These are phyloP conservation scores for Bothrops jararaca DNA, from an alignment of 2,113 vertebrate species.

Conservation along the genomic window DNA sequence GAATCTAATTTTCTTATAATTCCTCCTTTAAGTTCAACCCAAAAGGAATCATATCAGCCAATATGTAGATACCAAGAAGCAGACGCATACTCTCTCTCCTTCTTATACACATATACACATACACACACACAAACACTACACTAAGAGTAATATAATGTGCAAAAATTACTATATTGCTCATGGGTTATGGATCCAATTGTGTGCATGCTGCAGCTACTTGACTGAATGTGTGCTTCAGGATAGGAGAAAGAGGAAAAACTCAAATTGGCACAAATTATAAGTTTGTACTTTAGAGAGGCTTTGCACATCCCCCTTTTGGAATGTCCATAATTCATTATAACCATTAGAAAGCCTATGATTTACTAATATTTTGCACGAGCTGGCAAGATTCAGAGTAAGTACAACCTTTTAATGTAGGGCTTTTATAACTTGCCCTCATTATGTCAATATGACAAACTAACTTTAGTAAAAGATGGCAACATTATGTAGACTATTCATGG, in stretches of 20 bases:
- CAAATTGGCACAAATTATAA: background rate
- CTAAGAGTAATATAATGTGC: accelerated
- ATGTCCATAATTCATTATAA: slow-evolving; percentile 28
- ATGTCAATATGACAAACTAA: slow-evolving; percentile 50
- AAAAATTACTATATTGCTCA: background rate
- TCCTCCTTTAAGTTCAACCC: background rate
- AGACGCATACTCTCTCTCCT: background rate
- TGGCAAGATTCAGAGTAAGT: slow-evolving; percentile 38
- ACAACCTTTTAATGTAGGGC: slow-evolving; percentile 16
- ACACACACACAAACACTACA: background rate
- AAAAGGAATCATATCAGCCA: background rate
- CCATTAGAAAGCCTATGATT: slow-evolving; percentile 46
- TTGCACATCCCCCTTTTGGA: slow-evolving; percentile 29
- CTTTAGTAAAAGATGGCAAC: slow-evolving; percentile 47
- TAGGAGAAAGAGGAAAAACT: background rate
- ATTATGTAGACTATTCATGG: slow-evolving; percentile 29
- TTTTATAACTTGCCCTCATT: slow-evolving; percentile 49
- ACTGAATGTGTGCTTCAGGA: background rate
- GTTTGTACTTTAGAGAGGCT: slow-evolving; percentile 22
- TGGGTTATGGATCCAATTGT: background rate
- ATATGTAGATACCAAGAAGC: background rate
- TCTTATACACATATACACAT: too few relatives aligned
- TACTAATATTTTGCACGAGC: slow-evolving; percentile 45
- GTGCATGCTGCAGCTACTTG: background rate
- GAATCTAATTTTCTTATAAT: background rate